Base-by-base conservation (phyloP, 2,113 vertebrate species). In the Scartelaos histophorus region DNA sequence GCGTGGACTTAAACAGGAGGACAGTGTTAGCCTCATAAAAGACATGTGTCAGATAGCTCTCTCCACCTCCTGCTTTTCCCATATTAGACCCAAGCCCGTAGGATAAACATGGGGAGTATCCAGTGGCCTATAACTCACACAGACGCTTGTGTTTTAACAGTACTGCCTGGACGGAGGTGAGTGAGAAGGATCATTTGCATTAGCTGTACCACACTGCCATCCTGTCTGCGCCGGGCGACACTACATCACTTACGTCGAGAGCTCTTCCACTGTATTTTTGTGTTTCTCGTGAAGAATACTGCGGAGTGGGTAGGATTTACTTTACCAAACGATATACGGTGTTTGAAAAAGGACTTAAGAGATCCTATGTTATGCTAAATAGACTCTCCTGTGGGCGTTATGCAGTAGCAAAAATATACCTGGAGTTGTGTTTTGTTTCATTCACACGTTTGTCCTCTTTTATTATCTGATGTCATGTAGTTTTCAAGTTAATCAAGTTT, bases 31-130 rank as follows among this genome's bases (percentile, higher is more conserved):
- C 49, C 74, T 75, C 75, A 70, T 77, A 75, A 72, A 71, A 69
- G 70, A 76, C 82, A 84, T 83, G 82, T 85, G 82, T 88, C 67
- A 53, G 60, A 83, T 71, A 78, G 71, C 80, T 85, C 85, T 80
- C 69, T 34, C 24, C 78, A 73, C 70, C 2, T 13, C 22, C 75
- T 79, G 82, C 58, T 83, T 88, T 90, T 84, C 83, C 79, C 82
- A 76, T 76, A 70, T 2, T 51, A 74, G 0, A 25, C 51, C 66
- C 9, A 75, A 73, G 58, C 24, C 80, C 49, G 71, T 7, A 76
- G 75, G 25, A 67, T 77, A 84, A 88, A 88, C 81, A 85, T 51
- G 13, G 12, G 0, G 35, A 1, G 56, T 43, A 25, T 67, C 76
- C 51, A 53, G 69, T 61, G 68, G 73, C 85, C 81, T 69, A 80